Evolutionary conservation across 2,797 vertebrate species (phyloP).

Genomic region (Poecilia gillii): DNA sequence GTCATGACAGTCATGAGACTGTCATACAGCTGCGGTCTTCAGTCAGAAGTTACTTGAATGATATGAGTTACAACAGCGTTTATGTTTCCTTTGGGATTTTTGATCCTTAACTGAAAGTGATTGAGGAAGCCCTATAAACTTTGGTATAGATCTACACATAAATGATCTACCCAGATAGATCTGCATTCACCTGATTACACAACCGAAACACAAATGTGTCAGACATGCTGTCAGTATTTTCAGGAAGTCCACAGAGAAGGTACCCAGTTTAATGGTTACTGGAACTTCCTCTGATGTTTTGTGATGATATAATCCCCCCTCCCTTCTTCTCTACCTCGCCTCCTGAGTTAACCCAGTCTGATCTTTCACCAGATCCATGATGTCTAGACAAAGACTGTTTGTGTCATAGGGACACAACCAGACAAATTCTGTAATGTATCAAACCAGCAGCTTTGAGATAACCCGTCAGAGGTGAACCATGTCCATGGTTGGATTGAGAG

Average conservation of each 20-base stretch:
- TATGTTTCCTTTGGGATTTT: not conserved
- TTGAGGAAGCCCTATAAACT: not conserved
- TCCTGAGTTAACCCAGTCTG: not conserved
- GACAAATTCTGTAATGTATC: too few relatives aligned
- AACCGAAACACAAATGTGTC: not conserved
- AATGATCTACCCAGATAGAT: not conserved
- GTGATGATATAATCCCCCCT: not conserved
- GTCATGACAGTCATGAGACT: not conserved
- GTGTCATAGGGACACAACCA: too few relatives aligned
- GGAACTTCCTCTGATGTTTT: not conserved
- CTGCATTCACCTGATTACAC: not conserved
- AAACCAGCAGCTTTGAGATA: too few relatives aligned
- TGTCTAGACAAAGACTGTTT: not conserved
- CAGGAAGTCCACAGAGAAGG: not conserved
- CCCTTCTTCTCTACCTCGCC: too few relatives aligned
- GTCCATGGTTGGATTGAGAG: not conserved
- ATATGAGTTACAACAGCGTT: not conserved
- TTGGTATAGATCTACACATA: not conserved
- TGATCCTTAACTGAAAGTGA: not conserved
- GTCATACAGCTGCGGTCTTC: not conserved
- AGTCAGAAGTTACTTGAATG: not conserved
- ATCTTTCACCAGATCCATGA: not conserved
- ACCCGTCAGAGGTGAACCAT: not conserved
- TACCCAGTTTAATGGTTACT: not conserved
- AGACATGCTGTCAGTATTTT: not conserved